Base-by-base conservation (phyloP, 2,797 vertebrate species). In the Pseudochaenichthys georgianus region DNA sequence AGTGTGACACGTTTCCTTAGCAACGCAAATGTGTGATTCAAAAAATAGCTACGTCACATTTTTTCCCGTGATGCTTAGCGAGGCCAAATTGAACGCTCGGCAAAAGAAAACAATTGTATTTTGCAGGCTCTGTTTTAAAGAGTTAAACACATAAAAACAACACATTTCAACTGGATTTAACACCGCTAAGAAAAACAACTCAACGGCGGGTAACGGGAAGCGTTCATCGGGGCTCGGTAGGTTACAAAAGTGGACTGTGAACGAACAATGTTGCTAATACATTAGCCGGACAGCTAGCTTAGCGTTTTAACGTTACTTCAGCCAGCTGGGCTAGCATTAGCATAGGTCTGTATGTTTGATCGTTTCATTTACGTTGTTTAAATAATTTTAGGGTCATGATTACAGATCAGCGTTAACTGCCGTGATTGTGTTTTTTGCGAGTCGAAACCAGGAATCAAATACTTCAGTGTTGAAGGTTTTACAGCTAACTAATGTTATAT, bases 1-100 rank as follows among this genome's bases (percentile, higher is more conserved):
- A 62, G 10, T 16, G 23, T 47, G 64, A 58, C 64, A 71, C 58
- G 90, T 94, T 92, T 80, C 93, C 93, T 64, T 93, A 76, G 91
- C 88, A 93, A 94, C 92, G 68, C 16, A 16, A 86, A 73, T 82
- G 89, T 88, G 81, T 59, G 82, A 89, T 94, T 94, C 91, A 94
- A 94, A 94, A 65, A 92, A 34, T 8, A 3, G 73, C 17, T 78
- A 94, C 88, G 92, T 93, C 90, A 91, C 71, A 0, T 0, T 9
- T 0, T 11, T 86, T 90, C 93, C 93, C 93, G 91, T 93, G 89
- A 73, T 93, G 75, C 93, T 83, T 92, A 52, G 93, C 91, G 88
- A 83, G 9, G 52, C 47, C 51, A 65, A 79, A 75, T 88, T 87
- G 79, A 93, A 84, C 82, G 73, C 67, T 90, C 74, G 67, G 80